Percentiles rank a stretch among this genome's conserved stretches.
Conservation (phyloP, 1,140 invertebrate species). For the Yoshiicerus persimilis region DNA sequence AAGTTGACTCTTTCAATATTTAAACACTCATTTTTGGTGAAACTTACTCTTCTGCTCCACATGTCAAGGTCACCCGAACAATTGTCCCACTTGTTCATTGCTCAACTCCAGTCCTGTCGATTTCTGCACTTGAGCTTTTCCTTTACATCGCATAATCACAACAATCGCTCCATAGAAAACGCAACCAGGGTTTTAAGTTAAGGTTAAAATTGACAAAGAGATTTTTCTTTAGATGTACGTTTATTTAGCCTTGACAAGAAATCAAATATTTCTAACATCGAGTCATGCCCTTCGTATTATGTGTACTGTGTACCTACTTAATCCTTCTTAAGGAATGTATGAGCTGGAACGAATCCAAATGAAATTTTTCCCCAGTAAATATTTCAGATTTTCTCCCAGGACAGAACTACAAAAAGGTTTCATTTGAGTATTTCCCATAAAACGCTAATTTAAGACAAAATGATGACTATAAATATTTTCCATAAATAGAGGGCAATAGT, state of each 20-base stretch:
- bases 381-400: background rate
- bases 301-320: background rate
- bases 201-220: background rate
- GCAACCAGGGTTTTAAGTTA: background rate
- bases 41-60: background rate
- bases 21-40: background rate
- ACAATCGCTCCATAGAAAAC: background rate
- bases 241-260: background rate
- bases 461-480: no score
- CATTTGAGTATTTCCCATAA: no score
- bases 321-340: background rate
- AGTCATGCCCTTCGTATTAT: background rate
- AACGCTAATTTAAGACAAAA: no score
- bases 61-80: background rate
- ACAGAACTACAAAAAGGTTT: no score
- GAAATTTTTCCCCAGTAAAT: background rate
- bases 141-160: background rate
- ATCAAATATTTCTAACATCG: background rate
- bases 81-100: background rate
- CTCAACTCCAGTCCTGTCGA: background rate
- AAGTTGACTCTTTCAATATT: conserved; percentile 9
- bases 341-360: background rate
- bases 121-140: background rate
- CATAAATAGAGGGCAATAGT: no score
- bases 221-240: background rate